Evolutionary conservation across 2,888 invertebrate genomes (phyloP).

Genomic region (Mythimna loreyi): DNA sequence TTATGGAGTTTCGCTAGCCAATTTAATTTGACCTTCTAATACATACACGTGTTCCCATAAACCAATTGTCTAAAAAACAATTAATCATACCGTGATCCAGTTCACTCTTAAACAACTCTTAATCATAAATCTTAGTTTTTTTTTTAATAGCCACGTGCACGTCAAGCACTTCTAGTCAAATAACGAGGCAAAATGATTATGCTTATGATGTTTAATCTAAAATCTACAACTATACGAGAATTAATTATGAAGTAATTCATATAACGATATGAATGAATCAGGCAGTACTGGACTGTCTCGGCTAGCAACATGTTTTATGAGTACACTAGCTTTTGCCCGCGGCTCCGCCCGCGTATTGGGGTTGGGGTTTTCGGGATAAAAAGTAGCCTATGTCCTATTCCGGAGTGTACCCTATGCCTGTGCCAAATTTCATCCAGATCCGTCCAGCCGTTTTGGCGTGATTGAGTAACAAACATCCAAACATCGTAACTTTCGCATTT

Average conservation of each 20-base stretch:
- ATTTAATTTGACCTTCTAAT: not conserved
- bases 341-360: no score
- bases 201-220: slow-evolving; percentile 42
- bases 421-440: no score
- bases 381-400: no score
- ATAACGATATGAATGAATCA: slow-evolving; percentile 49
- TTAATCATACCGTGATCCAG: slow-evolving; percentile 10
- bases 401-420: no score
- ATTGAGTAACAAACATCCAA: no score
- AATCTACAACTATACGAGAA: slow-evolving; percentile 51
- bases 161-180: slow-evolving; percentile 3
- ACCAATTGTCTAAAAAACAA: slow-evolving; percentile 1
- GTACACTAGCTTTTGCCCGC: no score
- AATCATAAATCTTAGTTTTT: slow-evolving; percentile 32
- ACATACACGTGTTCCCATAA: not conserved
- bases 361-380: no score
- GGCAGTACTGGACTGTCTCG: slow-evolving; percentile 34
- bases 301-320: slow-evolving; percentile 16
- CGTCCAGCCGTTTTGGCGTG: no score
- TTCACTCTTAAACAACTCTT: slow-evolving; percentile 8
- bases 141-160: slow-evolving; percentile 23
- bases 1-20: not conserved
- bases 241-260: slow-evolving; percentile 53
- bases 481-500: no score
- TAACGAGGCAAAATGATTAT: slow-evolving; percentile 49